A percentile compares a stretch with the other conserved stretches of the same genome.
These are phyloP conservation scores for Callitettix versicolor DNA, from an alignment of 1,140 invertebrate species.

Conservation along the genomic window DNA sequence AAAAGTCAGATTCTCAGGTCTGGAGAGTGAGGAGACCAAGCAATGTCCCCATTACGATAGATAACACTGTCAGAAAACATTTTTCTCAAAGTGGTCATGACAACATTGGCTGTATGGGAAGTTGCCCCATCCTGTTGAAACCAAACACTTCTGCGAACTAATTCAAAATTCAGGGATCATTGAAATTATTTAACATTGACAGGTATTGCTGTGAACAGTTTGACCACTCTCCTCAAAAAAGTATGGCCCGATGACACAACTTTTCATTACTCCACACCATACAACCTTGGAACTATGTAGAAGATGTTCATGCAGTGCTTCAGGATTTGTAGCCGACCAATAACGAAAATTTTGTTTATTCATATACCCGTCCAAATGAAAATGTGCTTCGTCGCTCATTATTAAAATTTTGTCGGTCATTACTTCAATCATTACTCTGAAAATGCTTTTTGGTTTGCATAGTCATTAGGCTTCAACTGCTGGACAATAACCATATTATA, in stretches of 20 bases:
- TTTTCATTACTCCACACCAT: slow-evolving; percentile 22
- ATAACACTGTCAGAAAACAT: slow-evolving; percentile 24
- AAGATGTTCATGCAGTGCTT: slow-evolving; percentile 27
- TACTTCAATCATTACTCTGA: slow-evolving; percentile 15
- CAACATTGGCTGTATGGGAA: slow-evolving; percentile 24
- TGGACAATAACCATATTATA: slow-evolving; percentile 19
- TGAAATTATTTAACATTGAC: slow-evolving; percentile 3
- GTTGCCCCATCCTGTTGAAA: slow-evolving; percentile 23
- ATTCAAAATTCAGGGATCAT: background rate
- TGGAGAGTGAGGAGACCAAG: slow-evolving; percentile 27
- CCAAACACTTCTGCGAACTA: slow-evolving; percentile 7
- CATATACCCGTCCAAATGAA: slow-evolving; percentile 29
- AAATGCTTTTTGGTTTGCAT: slow-evolving; percentile 12
- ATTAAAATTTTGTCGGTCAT: slow-evolving; percentile 11
- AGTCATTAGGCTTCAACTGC: slow-evolving; percentile 15
- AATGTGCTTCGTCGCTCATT: slow-evolving; percentile 12
- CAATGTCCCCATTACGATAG: slow-evolving; percentile 22
- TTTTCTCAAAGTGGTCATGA: slow-evolving; percentile 24
- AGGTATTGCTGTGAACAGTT: slow-evolving; percentile 12
- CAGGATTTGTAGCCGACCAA: slow-evolving; percentile 26
- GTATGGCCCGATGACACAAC: slow-evolving; percentile 20
- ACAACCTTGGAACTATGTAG: slow-evolving; percentile 30
- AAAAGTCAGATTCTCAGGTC: slow-evolving; percentile 31
- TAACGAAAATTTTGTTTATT: slow-evolving; percentile 35
- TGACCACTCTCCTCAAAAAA: too few relatives aligned